Conservation (phyloP, 2,113 vertebrate genomes). For the Delphinapterus leucas region DNA sequence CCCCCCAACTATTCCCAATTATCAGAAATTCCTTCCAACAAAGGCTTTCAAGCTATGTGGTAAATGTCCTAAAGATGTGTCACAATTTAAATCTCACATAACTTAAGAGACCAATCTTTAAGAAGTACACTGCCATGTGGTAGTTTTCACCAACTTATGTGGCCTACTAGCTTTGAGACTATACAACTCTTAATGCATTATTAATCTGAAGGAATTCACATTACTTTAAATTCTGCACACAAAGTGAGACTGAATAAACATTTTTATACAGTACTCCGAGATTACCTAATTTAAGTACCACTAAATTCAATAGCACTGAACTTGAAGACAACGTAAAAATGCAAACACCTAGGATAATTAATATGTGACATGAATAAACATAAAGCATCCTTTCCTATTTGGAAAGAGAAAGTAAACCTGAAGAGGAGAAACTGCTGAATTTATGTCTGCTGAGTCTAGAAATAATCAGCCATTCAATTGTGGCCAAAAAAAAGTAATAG, state of each 20-base stretch:
- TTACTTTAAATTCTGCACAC: conserved; percentile 4
- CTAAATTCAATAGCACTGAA: neutral
- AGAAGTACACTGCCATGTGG: neutral
- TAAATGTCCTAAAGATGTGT: neutral
- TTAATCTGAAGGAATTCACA: conserved; percentile 4
- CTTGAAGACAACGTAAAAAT: conserved; percentile 37
- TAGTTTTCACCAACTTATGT: neutral
- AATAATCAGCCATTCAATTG: conserved; percentile 28
- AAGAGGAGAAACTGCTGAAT: neutral
- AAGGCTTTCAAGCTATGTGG: neutral
- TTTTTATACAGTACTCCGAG: neutral
- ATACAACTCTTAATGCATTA: conserved; percentile 18
- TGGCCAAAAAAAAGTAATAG: neutral
- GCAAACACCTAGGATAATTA: conserved; percentile 14
- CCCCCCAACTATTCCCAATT: neutral
- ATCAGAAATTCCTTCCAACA: conserved; percentile 15
- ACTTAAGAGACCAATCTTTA: neutral
- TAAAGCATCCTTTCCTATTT: conserved; percentile 32
- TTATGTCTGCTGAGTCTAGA: conserved; percentile 20
- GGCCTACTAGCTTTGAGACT: conserved; percentile 9
- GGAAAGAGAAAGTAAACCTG: conserved; percentile 28
- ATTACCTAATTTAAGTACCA: conserved; percentile 51
- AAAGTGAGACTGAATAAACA: neutral
- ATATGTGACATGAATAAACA: neutral
- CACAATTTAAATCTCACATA: neutral